Percentiles rank a stretch among this genome's conserved stretches.
Conservation (phyloP, 2,888 invertebrate genomes). For the Leptothorax acervorum region DNA sequence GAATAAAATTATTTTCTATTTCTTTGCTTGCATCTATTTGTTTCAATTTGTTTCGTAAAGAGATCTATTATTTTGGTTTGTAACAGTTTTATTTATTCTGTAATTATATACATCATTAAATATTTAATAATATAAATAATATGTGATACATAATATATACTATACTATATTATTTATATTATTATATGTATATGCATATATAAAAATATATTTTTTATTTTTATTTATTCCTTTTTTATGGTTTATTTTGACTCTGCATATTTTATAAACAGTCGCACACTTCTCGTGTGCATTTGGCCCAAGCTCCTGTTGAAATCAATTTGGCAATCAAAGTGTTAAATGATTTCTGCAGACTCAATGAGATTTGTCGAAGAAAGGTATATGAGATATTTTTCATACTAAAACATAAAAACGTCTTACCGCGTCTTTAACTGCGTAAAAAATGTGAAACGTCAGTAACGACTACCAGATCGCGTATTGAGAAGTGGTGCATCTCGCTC, state of each 20-base stretch:
- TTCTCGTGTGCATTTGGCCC: no score
- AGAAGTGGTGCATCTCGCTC: slow-evolving; percentile 38
- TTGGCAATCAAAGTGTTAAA: not conserved
- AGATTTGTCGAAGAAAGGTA: not conserved
- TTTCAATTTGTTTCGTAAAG: not conserved
- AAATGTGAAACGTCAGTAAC: not conserved
- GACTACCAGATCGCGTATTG: slow-evolving; percentile 28
- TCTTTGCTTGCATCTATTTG: not conserved
- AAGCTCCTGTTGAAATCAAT: not conserved
- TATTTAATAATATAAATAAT: not conserved
- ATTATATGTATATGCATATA: no score
- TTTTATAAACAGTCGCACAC: no score
- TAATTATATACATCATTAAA: not conserved
- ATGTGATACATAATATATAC: not conserved
- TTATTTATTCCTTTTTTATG: no score
- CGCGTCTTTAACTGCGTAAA: no score
- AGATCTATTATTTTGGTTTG: not conserved
- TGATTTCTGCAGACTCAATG: not conserved
- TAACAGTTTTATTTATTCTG: not conserved
- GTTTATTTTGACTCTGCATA: no score
- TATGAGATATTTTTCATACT: not conserved
- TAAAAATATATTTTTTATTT: no score
- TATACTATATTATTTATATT: no score
- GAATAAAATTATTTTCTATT: not conserved
- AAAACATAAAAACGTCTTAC: not conserved